Evolutionary conservation across 2,888 invertebrate genomes (phyloP).

Genomic region (Apocheima hispidaria): DNA sequence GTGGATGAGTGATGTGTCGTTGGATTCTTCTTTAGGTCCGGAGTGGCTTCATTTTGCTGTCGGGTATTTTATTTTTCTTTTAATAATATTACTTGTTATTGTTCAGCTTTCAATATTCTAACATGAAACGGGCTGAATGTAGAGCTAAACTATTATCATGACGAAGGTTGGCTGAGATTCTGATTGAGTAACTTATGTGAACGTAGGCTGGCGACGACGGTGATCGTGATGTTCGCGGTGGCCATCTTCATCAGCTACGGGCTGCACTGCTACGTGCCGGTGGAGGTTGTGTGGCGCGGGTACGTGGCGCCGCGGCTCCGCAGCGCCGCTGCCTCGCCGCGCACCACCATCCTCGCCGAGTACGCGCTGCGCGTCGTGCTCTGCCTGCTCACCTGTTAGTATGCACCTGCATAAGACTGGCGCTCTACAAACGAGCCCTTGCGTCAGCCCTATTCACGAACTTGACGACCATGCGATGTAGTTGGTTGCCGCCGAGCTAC

Average conservation of each 20-base stretch:
- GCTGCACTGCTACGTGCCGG: constrained; percentile 97
- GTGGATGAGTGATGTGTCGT: too few species aligned
- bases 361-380: constrained; percentile 87
- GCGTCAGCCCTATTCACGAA: too few species aligned
- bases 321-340: constrained; percentile 52
- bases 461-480: too few species aligned
- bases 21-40: too few species aligned
- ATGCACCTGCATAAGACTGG: background rate
- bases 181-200: background rate
- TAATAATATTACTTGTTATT: too few species aligned
- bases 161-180: background rate
- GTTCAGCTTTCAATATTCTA: too few species aligned
- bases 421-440: too few species aligned
- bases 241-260: constrained; percentile 97
- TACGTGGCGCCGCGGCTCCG: constrained; percentile 82
- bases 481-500: too few species aligned
- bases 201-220: constrained; percentile 88
- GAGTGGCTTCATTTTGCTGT: too few species aligned
- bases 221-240: constrained; percentile 89
- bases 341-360: constrained; percentile 87
- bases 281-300: constrained; percentile 96
- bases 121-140: too few species aligned
- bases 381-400: constrained; percentile 1
- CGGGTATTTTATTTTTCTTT: too few species aligned
- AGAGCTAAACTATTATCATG: background rate